These are phyloP conservation scores for Scotopteryx bipunctaria DNA, from an alignment of 2,888 invertebrate genomes.

Conservation along the genomic window DNA sequence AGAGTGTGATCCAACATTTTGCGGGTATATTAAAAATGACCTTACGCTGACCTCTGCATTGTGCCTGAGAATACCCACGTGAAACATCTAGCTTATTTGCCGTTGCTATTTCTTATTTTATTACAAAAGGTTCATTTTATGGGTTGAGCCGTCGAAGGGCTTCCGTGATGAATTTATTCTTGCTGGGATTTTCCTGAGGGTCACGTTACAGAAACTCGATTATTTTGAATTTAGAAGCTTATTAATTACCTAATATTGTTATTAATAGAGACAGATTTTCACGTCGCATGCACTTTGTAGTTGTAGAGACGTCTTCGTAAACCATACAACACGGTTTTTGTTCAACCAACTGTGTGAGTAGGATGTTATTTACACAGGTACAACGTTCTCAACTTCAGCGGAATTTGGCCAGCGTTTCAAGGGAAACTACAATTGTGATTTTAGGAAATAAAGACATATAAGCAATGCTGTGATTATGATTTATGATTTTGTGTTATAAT, in stretches of 20 bases:
- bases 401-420: too few relatives aligned
- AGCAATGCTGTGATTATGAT: too few relatives aligned
- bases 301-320: too few relatives aligned
- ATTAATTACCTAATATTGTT: neutral
- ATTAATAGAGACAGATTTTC: neutral
- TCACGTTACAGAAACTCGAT: slow-evolving; percentile 9
- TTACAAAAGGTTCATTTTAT: slow-evolving; percentile 42
- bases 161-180: slow-evolving; percentile 43
- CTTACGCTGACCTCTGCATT: slow-evolving; percentile 51
- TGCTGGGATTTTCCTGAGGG: slow-evolving; percentile 26
- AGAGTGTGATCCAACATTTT: slow-evolving; percentile 38
- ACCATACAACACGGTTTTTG: too few relatives aligned
- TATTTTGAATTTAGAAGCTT: slow-evolving; percentile 6
- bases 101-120: slow-evolving; percentile 43
- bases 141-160: slow-evolving; percentile 38
- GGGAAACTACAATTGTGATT: too few relatives aligned
- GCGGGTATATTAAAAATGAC: slow-evolving; percentile 43
- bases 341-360: too few relatives aligned
- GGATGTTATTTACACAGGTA: too few relatives aligned
- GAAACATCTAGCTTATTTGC: slow-evolving; percentile 39
- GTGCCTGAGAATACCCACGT: slow-evolving; percentile 45
- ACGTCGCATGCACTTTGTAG: too few relatives aligned
- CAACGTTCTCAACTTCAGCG: too few relatives aligned
- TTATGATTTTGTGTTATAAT: too few relatives aligned
- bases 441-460: too few relatives aligned